Evolutionary conservation across 2,113 vertebrate species (phyloP), one percentile per base, ranked within the genome.

Genomic region (Carassius carassius): DNA sequence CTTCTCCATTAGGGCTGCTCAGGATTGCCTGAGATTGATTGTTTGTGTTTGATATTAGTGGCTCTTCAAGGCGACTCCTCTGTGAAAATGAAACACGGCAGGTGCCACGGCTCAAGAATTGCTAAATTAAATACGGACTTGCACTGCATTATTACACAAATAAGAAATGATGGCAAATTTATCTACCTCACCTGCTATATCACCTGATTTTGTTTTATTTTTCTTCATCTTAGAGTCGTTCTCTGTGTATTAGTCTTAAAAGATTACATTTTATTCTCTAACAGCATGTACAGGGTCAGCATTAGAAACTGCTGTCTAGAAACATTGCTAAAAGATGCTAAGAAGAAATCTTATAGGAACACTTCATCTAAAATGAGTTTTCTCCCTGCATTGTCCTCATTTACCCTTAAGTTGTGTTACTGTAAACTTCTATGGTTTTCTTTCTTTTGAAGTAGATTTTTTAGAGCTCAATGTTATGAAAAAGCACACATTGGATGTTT

Each of bases 21-120:
- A 91, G 92, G 92, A 94, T 93, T 90, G 93, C 91, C 89, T 74
- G 5, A 90, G 89, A 95, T 94, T 94, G 93, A 94, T 94, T 94
- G 94, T 94, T 94, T 94, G 93, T 93, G 89, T 91, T 92, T 93
- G 92, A 94, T 93, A 93, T 93, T 94, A 94, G 82, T 63, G 87
- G 91, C 89, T 91, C 93, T 92, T 90, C 90, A 92, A 89, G 90
- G 89, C 84, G 89, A 90, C 67, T 90, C 86, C 88, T 90, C 83
- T 35, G 88, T 25, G 82, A 89, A 94, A 92, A 94, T 92, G 90
- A 91, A 88, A 92, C 88, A 85, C 90, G 92, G 86, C 93, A 88
- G 91, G 86, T 70, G 86, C 87, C 85, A 91, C 88, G 90, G 88
- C 89, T 35, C n/a, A 90, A 85, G 91, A 92, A 92, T 89, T 91